Percentiles rank a stretch among this genome's conserved stretches.
Conservation (phyloP, 2,888 invertebrate species). For the Agapostemon virescens region DNA sequence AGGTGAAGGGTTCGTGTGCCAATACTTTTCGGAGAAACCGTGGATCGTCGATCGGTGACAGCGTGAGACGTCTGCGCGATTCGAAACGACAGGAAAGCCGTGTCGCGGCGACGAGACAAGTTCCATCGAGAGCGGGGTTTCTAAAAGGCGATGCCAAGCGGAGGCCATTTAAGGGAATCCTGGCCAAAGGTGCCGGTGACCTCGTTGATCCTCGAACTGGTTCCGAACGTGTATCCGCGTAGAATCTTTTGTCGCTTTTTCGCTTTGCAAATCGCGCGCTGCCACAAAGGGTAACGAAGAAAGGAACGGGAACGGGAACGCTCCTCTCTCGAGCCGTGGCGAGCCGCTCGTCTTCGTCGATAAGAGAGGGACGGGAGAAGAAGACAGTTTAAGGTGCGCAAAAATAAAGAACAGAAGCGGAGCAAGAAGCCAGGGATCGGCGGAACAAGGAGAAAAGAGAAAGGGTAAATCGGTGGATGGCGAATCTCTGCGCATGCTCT, state of each 20-base stretch:
- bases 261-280: constrained; percentile 51
- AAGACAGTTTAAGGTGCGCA: constrained; percentile 46
- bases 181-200: constrained; percentile 70
- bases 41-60: constrained; percentile 4
- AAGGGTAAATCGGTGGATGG: constrained; percentile 59
- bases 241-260: constrained; percentile 56
- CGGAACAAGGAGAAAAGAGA: constrained; percentile 44
- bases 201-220: constrained; percentile 68
- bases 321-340: not conserved
- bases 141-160: constrained; percentile 75
- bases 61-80: not conserved
- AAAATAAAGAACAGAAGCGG: constrained; percentile 56
- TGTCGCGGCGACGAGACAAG: constrained; percentile 49
- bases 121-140: constrained; percentile 60
- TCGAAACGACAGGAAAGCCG: constrained; percentile 50
- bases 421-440: constrained; percentile 16
- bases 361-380: constrained; percentile 24
- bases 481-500: constrained; percentile 43
- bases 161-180: constrained; percentile 77
- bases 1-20: not conserved
- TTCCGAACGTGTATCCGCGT: constrained; percentile 55
- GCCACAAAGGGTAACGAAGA: constrained; percentile 32
- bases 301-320: constrained; percentile 9
- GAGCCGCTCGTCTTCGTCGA: constrained; percentile 28
- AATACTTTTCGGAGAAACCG: constrained; percentile 5